Percentiles rank a stretch among this genome's conserved stretches.
phyloP scores from a whole-genome alignment of 2,113 vertebrate species.

The Pitta sordida region DNA sequence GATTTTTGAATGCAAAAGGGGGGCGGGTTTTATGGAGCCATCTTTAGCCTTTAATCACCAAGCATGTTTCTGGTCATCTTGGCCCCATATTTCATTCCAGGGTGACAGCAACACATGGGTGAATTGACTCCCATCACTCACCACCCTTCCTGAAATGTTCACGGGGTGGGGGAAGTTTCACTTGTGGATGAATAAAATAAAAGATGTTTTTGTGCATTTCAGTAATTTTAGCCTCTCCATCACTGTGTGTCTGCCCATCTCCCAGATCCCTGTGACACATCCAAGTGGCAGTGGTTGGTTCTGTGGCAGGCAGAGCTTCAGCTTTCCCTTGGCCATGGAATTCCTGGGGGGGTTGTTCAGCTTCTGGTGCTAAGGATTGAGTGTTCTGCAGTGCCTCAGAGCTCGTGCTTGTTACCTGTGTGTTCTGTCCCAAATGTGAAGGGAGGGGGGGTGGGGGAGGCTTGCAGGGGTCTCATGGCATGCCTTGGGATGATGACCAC shows the following conservation, averaged over 20 bases:
- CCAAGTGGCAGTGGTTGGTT: accelerated
- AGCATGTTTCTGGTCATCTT: background rate
- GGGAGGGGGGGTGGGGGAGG: background rate
- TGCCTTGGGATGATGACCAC: background rate
- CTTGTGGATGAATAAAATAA: background rate
- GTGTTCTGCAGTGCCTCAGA: background rate
- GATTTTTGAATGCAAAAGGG: background rate
- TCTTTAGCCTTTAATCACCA: background rate
- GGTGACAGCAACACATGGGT: background rate
- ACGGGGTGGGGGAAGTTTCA: background rate
- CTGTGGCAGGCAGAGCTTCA: background rate
- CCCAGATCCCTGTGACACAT: background rate
- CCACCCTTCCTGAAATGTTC: background rate
- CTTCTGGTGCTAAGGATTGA: background rate
- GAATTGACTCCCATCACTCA: background rate
- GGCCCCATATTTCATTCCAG: background rate
- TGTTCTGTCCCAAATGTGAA: background rate
- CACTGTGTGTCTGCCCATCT: background rate
- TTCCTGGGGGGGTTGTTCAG: background rate
- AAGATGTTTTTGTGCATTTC: background rate
- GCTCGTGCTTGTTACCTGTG: background rate
- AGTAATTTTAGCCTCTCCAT: background rate
- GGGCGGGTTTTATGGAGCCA: background rate
- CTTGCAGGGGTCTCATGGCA: background rate
- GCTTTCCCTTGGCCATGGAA: background rate